A percentile compares a stretch with the other conserved stretches of the same genome.
These are phyloP conservation scores for Cantharis flavilabris DNA, from an alignment of 2,888 invertebrate species.

Conservation along the genomic window DNA sequence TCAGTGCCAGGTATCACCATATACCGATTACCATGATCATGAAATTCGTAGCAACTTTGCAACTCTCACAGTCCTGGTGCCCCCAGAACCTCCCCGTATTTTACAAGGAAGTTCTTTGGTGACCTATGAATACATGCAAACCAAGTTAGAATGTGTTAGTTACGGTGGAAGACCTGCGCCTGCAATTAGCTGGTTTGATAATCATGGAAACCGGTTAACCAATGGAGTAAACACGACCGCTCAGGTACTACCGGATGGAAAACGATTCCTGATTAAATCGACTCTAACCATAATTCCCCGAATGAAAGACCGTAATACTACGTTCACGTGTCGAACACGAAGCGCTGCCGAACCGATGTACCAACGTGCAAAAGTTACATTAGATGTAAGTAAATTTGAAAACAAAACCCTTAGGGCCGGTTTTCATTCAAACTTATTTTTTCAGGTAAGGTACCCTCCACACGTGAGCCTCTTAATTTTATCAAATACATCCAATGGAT, in stretches of 20 bases:
- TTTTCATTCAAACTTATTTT: neutral
- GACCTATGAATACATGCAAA: conserved; percentile 87
- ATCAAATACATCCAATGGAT: conserved; percentile 58
- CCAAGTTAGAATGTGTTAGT: conserved; percentile 90
- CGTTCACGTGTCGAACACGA: conserved; percentile 90
- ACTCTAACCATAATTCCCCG: conserved; percentile 82
- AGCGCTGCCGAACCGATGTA: conserved; percentile 85
- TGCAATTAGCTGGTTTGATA: conserved; percentile 94
- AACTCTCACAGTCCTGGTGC: conserved; percentile 82
- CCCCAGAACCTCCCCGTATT: conserved; percentile 91
- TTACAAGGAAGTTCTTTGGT: conserved; percentile 82
- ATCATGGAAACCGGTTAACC: conserved; percentile 76
- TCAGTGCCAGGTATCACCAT: conserved; percentile 92
- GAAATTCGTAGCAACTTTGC: conserved; percentile 88
- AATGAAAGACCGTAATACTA: conserved; percentile 88
- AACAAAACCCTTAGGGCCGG: neutral
- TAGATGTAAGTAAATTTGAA: conserved; percentile 67
- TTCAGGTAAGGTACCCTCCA: conserved; percentile 87
- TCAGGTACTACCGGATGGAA: conserved; percentile 78
- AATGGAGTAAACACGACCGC: conserved; percentile 79
- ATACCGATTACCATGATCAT: conserved; percentile 73
- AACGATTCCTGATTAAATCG: conserved; percentile 83
- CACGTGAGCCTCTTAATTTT: conserved; percentile 78
- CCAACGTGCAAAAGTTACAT: conserved; percentile 75
- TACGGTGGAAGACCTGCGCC: conserved; percentile 92